Evolutionary conservation across 23 tunicate species (phyloP), one percentile per base, ranked within the genome.

Genomic region (Halocynthia roretzi): DNA sequence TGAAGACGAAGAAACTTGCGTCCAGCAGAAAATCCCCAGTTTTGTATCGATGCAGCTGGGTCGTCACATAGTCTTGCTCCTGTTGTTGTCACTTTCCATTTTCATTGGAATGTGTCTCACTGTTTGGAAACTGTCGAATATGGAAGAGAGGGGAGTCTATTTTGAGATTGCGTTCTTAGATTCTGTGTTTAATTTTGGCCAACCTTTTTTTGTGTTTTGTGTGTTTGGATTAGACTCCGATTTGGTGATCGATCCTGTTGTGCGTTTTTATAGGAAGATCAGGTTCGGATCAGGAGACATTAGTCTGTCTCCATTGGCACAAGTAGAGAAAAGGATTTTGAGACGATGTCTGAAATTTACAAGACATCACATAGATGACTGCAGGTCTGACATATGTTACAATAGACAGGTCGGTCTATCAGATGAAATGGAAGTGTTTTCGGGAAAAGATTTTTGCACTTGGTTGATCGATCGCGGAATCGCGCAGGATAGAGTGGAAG

Each of bases 211-310:
- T 61, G 87, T 92, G 20, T 85, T 92, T 62, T 31, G 82, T 5
- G 58, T 92, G 22, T 92, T 92, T 71, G 98, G 98, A 4, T 77
- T 92, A n/a, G 98, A 92, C 70, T 56, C 83, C 10, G 98, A 92
- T 40, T 72, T 92, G 6, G 86, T 92, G 23, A 20, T 92, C 5
- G 98, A 92, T n/a, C 98, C 98, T 8, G 52, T 92, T 56, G 54
- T 82, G 19, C 69, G 79, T 57, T 52, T 90, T 84, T 86, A 67
- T 63, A 75, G 81, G 17, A 74, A 80, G 31, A 23, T 86, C 12
- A 50, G 54, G 19, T 21, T 48, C 5, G 76, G 82, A 7, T 6
- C 76, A 50, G 76, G 72, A 53, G 71, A 54, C 6, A 77, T 85
- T 2, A 49, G 82, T 17, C 73, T 83, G 18, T 66, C 80, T 9